Evolutionary conservation across 2,888 invertebrate genomes (phyloP), one percentile per base, ranked within the genome.

Genomic region (Drosophila algonquin): DNA sequence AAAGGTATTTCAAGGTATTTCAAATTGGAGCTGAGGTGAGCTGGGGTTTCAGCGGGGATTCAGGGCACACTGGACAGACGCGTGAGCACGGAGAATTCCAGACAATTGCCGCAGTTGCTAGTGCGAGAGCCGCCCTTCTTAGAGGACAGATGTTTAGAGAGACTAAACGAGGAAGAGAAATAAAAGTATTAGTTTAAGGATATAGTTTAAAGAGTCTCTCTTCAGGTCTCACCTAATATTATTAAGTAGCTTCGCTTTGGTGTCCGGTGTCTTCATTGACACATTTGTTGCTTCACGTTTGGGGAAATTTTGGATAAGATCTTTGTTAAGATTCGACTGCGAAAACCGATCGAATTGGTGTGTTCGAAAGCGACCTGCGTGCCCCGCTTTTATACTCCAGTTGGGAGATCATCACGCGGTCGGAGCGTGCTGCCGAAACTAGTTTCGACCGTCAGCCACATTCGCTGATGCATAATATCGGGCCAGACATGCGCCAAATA

Each of bases 41-140:
- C 56, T 51, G 51, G 7, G 14, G 0, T 27, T 5, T 1, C 30
- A 2, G 10, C n/a, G 30, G 58, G 48, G 45, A 35, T 62, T 95
- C 96, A 97, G 81, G 97, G 97, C 76, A 97, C 97, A 96, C 96
- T 96, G 92, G 97, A 96, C 57, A 97, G 93, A 91, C 95, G 95
- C 56, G 96, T 96, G 54, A 97, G 94, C 50, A 97, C 96, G 90
- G 96, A 94, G 92, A 96, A 95, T 94, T 97, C 97, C 92, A 97
- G 93, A 69, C 95, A 94, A 93, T 97, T 97, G 80, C 96, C 97
- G 92, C 96, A 95, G 93, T 97, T 97, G 81, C 96, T 97, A 80
- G 95, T 94, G 89, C 97, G 95, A 88, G 97, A 97, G 83, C 97
- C 96, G 83, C 96, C 97, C 96, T 94, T 97, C 96, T 95, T 94